Base-by-base conservation (phyloP, 2,797 vertebrate species). In the Buphagus erythrorhynchus region DNA sequence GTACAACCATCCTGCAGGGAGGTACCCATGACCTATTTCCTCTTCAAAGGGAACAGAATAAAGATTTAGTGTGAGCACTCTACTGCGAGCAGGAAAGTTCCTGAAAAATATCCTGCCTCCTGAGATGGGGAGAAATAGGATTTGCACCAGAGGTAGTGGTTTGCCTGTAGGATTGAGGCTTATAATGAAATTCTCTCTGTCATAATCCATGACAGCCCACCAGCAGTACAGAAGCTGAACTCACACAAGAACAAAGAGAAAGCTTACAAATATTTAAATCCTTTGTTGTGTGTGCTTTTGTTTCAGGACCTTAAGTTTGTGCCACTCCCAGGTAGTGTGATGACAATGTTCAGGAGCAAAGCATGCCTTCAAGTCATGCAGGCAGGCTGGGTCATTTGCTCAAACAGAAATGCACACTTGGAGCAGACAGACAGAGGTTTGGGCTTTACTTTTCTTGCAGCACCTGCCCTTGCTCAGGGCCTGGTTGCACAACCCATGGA, bases 131-230 rank as follows among this genome's bases (percentile, higher is more conserved):
- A 51, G 49, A 74, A 69, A 35, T 14, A 58, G 28, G 14, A 28
- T 90, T 90, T 90, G 46, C 48, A 51, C 6, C 19, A 65, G 25
- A 65, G 35, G 16, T 42, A 10, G 29, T 45, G 11, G 20, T 58
- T 78, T 81, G 22, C 54, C 28, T 1, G 1, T 40, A 46, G 74
- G 38, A 66, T 16, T 13, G 35, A 79, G 24, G 20, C 14, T 54
- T 3, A 1, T 36, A 26, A 0, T 85, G 45, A 52, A 85, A 40
- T 85, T 48, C 22, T 90, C 20, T 63, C 26, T 78, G 61, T 52
- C 0, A 0, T 20, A 16, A 26, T 31, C 57, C 6, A 0, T 59
- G 42, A 8, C 46, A 85, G 20, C 26, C 35, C 31, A 22, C 22
- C 17, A 1, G 1, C 22, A 31, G 33, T 36, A 35, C 10, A 51